These are phyloP conservation scores for Sphenodon punctatus DNA, from an alignment of 2,797 vertebrate genomes.

Conservation along the genomic window DNA sequence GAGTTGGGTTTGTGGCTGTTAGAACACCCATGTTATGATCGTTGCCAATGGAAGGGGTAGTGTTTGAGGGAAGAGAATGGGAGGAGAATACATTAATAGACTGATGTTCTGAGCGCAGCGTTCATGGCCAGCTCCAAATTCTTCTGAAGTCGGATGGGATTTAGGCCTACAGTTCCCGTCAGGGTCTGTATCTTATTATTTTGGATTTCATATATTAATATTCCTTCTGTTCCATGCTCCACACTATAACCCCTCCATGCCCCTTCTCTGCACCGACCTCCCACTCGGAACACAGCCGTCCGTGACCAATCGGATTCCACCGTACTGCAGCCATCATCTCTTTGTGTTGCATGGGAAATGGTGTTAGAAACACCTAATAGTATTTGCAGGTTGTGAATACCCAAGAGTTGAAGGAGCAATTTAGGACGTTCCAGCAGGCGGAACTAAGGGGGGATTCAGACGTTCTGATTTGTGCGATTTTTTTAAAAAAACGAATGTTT, in stretches of 20 bases:
- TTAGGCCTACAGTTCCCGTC: neutral
- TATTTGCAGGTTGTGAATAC: neutral
- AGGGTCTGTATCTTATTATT: neutral
- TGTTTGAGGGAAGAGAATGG: no score
- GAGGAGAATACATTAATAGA: no score
- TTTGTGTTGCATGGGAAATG: neutral
- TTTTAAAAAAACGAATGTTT: no score
- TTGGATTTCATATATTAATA: fast-evolving
- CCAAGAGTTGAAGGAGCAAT: neutral
- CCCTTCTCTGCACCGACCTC: fast-evolving
- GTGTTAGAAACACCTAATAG: neutral
- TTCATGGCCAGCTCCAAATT: neutral
- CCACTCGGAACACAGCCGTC: no score
- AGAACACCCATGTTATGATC: neutral
- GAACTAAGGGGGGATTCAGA: no score
- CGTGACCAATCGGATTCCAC: no score
- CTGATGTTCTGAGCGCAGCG: no score
- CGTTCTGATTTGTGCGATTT: no score
- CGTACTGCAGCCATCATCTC: neutral
- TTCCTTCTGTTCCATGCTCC: neutral
- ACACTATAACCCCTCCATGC: neutral
- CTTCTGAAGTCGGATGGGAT: neutral
- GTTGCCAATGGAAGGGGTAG: neutral
- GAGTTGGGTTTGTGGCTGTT: neutral
- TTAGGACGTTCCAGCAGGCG: neutral